Base-by-base conservation (phyloP, 1,140 invertebrate species). In the Cataglyphis hispanica region DNA sequence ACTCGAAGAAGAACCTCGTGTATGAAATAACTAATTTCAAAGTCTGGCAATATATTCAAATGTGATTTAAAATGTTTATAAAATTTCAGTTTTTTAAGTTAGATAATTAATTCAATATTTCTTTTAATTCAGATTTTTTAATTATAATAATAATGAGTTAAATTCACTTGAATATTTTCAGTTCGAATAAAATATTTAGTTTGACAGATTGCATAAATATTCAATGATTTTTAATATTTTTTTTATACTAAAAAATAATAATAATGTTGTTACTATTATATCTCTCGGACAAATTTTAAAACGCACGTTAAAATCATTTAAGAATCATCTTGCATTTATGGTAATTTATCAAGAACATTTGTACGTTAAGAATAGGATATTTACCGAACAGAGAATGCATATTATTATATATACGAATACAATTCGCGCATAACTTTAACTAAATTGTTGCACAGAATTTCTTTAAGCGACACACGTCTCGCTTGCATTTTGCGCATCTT, bases 11-110 rank as follows among this genome's bases (percentile, higher is more conserved):
- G 11, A 72, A 7, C 25, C 25, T 8, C 25, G 22, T 60, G 19
- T 19, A 50, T 50, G 58, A 81, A 58, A 16, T 56, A 60, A 46
- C 67, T 60, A 83, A 72, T 83, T 61, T 25, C 19, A 16, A 72
- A 70, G 4, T 0, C 3, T 70, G 31, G 10, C 50, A 31, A 60
- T 25, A 19, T 27, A 25, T 19, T 34, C 25, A 31, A 81, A 16
- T 58, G 19, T 58, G 50, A 43, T 81, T 72, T 60, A 16, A 5
- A 60, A 81, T 16, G 43, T 81, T 31, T 4, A 50, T 19, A 50
- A 50, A 50, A 50, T 46, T 27, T 31, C 8, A 25, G 8, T 27
- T 40, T 50, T 50, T 50, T 50, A 19, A 50, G 4, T 3, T 16
- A 46, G 43, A 46, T 46, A 46, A 46, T 46, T 3, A 46, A 11